Conservation (phyloP, 2,797 vertebrate species). For the Tapera naevia region DNA sequence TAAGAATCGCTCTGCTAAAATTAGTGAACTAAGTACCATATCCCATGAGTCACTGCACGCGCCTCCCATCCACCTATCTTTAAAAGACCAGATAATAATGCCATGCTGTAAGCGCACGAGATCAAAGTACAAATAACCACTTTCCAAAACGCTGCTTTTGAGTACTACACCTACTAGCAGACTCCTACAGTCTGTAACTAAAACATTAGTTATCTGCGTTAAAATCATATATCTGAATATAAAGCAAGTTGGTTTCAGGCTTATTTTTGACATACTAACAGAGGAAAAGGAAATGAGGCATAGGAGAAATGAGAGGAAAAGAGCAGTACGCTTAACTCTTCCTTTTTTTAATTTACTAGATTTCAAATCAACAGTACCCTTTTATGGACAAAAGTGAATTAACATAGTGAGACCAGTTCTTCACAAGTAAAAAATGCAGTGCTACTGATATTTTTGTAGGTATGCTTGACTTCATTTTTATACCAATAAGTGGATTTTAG, state of each 20-base stretch:
- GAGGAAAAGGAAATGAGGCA: background rate
- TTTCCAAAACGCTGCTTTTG: constrained; percentile 1
- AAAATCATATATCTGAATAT: background rate
- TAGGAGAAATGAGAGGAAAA: background rate
- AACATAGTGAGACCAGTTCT: background rate
- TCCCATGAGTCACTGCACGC: background rate
- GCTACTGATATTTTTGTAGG: background rate
- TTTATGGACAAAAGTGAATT: background rate
- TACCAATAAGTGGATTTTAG: background rate
- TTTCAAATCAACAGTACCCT: background rate
- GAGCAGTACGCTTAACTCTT: background rate
- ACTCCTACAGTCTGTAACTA: background rate
- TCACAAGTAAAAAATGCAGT: background rate
- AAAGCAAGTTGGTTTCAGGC: background rate
- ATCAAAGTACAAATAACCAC: constrained; percentile 5
- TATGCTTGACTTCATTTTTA: background rate
- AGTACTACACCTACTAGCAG: background rate
- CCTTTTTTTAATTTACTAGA: background rate
- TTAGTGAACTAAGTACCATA: constrained; percentile 43
- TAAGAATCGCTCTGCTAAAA: constrained; percentile 37
- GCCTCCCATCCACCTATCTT: background rate
- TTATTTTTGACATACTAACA: background rate
- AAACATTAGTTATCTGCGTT: background rate
- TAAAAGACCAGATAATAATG: constrained; percentile 11
- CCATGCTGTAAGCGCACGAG: background rate